Evolutionary conservation across 2,888 invertebrate genomes (phyloP), one percentile per base, ranked within the genome.

Genomic region (Diaprepes abbreviatus): DNA sequence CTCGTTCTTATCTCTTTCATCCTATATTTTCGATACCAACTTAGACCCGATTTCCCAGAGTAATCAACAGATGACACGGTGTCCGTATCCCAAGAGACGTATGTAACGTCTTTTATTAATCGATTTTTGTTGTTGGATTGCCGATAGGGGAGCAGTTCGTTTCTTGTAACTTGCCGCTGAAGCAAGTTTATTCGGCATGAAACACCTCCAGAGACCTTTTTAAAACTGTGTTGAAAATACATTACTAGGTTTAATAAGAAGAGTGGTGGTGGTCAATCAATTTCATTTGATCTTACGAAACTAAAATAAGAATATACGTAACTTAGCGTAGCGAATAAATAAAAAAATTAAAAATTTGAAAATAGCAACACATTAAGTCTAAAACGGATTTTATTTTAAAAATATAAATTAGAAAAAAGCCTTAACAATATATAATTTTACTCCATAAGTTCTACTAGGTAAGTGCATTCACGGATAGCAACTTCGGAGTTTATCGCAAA

Each of bases 41-140:
- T 50, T 48, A n/a, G 19, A 38, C 60, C 10, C 40, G 48, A 31
- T 54, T 33, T 50, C 57, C 55, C 57, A 65, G 65, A 24, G 48
- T 65, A 70, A 70, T 70, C 70, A 70, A 70, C 70, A 70, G 70
- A 70, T 70, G 70, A 62, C 54, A 66, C 62, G 70, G 40, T 43
- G 66, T 48, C 54, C 38, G 52, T 12, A 35, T 63, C 69, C 58
- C 69, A 4, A 17, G 58, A 35, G 69, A 19, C 48, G 36, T 64
- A 68, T 63, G 62, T 64, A 69, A 69, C 69, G 69, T 58, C 58
- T 69, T 64, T 69, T 59, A 59, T 59, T 69, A 69, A 69, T 69
- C 69, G 69, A 69, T 68, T 69, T 63, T 64, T 69, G 69, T 69
- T 64, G 62, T 63, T 58, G 69, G 58, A 69, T 64, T 64, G 69